Conservation (phyloP, 2,113 vertebrate genomes). For the Tylochromis polylepis region DNA sequence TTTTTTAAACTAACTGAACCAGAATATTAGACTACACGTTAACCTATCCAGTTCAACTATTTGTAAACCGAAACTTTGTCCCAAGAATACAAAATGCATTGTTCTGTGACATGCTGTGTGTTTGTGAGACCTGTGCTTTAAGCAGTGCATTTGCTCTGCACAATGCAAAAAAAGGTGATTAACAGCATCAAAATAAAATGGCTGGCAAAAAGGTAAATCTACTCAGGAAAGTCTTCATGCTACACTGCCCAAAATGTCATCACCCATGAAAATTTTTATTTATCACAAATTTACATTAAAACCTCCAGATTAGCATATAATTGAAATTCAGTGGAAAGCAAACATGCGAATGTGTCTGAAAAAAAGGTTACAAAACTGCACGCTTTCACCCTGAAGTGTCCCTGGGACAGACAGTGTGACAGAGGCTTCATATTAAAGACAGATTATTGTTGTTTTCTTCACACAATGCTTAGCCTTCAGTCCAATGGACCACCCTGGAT, state of each 20-base stretch:
- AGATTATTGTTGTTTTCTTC: constrained; percentile 52
- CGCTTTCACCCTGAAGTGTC: background rate
- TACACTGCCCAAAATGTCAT: background rate
- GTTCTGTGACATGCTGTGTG: background rate
- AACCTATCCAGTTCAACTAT: background rate
- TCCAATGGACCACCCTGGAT: constrained; percentile 49
- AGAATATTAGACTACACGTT: background rate
- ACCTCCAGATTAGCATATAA: constrained; percentile 16
- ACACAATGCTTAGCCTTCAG: constrained; percentile 44
- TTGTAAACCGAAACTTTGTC: background rate
- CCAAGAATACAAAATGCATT: background rate
- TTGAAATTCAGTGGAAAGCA: constrained; percentile 10
- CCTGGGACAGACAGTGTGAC: constrained; percentile 3
- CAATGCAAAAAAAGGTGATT: background rate
- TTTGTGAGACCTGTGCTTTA: background rate
- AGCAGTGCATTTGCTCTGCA: background rate
- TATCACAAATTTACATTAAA: background rate
- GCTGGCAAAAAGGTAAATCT: background rate
- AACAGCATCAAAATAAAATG: background rate
- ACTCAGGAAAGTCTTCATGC: background rate
- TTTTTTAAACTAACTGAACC: background rate
- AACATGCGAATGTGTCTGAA: background rate
- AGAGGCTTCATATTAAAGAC: constrained; percentile 54
- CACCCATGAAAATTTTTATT: background rate
- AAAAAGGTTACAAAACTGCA: background rate